phyloP scores from a whole-genome alignment of 2,888 invertebrate species.

The Brachylomia viminalis region DNA sequence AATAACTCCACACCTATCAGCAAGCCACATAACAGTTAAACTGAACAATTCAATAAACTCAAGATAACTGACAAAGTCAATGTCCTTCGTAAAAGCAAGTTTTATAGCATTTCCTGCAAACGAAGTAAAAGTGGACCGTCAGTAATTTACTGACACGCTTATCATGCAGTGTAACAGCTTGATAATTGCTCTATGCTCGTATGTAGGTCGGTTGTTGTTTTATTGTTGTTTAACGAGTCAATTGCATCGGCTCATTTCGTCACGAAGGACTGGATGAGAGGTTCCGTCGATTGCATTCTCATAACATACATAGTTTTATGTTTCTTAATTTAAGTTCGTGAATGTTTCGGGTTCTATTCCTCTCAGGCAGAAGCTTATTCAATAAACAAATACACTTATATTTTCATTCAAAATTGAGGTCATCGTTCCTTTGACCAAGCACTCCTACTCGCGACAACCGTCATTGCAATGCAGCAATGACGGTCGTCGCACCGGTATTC shows the following conservation, averaged over 20 bases:
- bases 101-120: constrained; percentile 46
- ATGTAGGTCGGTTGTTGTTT: constrained; percentile 58
- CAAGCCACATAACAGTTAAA: constrained; percentile 30
- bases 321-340: neutral
- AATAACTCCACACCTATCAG: constrained; percentile 29
- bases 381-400: no score
- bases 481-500: no score
- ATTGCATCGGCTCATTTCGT: constrained; percentile 52
- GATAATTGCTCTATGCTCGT: constrained; percentile 46
- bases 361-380: no score
- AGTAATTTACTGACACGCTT: constrained; percentile 49
- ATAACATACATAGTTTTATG: constrained; percentile 19
- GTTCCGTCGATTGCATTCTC: constrained; percentile 30
- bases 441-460: no score
- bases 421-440: no score
- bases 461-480: no score
- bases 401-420: no score
- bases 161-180: constrained; percentile 37
- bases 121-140: constrained; percentile 39
- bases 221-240: constrained; percentile 62
- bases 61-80: constrained; percentile 44
- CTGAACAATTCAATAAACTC: constrained; percentile 43
- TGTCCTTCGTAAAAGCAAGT: constrained; percentile 29
- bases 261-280: constrained; percentile 36
- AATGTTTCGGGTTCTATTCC: no score